Percentiles rank a stretch among this genome's conserved stretches.
Evolutionary conservation across 2,888 invertebrate species (phyloP).

Genomic region (Parnassius glacialis): DNA sequence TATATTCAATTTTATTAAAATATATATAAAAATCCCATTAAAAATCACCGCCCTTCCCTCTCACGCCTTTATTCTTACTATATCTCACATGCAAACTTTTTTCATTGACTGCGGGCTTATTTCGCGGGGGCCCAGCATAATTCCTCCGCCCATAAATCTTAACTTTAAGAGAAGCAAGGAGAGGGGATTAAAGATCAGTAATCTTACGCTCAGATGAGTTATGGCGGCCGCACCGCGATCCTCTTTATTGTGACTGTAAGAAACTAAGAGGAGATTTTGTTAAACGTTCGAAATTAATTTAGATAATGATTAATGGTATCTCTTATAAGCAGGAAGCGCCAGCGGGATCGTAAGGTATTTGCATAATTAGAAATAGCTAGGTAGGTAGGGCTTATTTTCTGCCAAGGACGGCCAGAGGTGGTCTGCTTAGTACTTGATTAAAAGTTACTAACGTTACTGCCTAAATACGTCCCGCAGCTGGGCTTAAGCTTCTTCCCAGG

Average conservation of each 20-base stretch:
- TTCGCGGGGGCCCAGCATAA: conserved; percentile 82
- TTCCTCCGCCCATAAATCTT: conserved; percentile 86
- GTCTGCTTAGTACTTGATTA: too few relatives aligned
- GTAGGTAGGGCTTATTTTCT: too few relatives aligned
- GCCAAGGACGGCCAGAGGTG: too few relatives aligned
- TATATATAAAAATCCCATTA: conserved; percentile 26
- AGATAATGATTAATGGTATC: conserved; percentile 80
- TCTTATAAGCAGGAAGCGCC: conserved; percentile 56
- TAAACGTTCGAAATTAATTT: conserved; percentile 80
- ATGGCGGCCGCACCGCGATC: conserved; percentile 77
- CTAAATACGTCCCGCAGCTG: too few relatives aligned
- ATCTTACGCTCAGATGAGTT: conserved; percentile 86
- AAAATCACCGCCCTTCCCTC: conserved; percentile 26
- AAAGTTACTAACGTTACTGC: too few relatives aligned
- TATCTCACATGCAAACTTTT: conserved; percentile 62
- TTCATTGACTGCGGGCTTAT: conserved; percentile 69
- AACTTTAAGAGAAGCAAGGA: conserved; percentile 84
- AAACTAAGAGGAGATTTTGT: conserved; percentile 79
- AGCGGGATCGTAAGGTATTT: conserved; percentile 56
- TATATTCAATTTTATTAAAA: neutral
- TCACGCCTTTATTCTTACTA: conserved; percentile 32
- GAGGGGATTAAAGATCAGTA: conserved; percentile 89
- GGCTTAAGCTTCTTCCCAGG: too few relatives aligned
- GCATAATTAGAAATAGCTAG: conserved; percentile 62
- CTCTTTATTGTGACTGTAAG: conserved; percentile 81